Base-by-base conservation (phyloP, 2,797 vertebrate genomes). In the Simalia tracyae region DNA sequence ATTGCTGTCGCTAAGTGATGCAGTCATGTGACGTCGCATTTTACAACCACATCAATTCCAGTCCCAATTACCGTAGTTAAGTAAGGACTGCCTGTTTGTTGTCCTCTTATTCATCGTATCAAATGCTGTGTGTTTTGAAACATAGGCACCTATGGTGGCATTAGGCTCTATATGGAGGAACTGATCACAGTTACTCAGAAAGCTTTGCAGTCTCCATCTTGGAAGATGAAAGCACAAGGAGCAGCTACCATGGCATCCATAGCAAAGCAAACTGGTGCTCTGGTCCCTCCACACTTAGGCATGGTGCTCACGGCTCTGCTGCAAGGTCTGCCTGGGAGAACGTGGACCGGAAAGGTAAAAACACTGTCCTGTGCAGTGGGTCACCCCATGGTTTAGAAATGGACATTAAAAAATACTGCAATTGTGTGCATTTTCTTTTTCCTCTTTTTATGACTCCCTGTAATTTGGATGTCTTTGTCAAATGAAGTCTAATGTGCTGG, bases 171-270 rank as follows among this genome's bases (percentile, higher is more conserved):
- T 95, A 98, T 99, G 98, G 98, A 98, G 0, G 99, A 99, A 96
- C 97, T 99, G 97, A 99, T 99, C 92, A 95, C 96, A 88, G 98
- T 99, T 93, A 98, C 98, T 1, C 99, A 99, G 97, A 99, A 98
- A 96, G 99, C 99, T 54, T 97, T 99, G 95, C 99, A 99, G 96
- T 99, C 99, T 85, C 99, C 98, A 94, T 99, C 99, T 86, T 99
- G 99, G 99, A 99, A 99, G 97, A 99, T 99, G 99, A 99, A 99
- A 96, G 98, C 99, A 36, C 99, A 99, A 96, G 99, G 99, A 92
- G 99, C 99, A 24, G 97, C 98, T 95, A 98, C 99, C 95, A 99
- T 99, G 98, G 98, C 99, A 91, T 99, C 99, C 0, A 98, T 99
- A 95, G 99, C 99, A 91, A 99, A 98, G 96, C 99, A 99, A 94